These are phyloP conservation scores for Drosophila atroscutellata DNA, from an alignment of 2,888 invertebrate genomes.

Conservation along the genomic window DNA sequence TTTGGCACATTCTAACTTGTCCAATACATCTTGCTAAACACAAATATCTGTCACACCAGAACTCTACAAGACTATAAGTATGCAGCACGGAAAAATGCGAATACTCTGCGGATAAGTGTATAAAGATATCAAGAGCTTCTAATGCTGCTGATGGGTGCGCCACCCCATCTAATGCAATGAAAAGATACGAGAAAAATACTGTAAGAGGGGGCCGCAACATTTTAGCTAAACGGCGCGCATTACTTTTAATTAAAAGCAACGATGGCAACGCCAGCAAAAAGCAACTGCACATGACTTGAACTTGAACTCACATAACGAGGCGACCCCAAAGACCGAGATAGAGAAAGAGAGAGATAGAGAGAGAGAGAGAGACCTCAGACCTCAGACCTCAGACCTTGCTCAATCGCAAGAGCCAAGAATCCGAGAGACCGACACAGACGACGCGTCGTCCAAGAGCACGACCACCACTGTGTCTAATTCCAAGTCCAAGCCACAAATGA, in stretches of 20 bases:
- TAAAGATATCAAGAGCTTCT: constrained; percentile 40
- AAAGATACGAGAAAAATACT: constrained; percentile 21
- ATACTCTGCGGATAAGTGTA: neutral
- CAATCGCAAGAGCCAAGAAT: constrained; percentile 5
- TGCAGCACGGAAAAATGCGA: neutral
- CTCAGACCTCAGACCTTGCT: neutral
- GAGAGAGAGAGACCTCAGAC: neutral
- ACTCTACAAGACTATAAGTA: neutral
- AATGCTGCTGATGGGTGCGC: constrained; percentile 68
- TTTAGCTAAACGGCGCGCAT: constrained; percentile 74
- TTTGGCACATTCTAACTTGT: neutral
- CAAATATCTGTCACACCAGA: neutral
- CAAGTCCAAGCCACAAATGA: constrained; percentile 66
- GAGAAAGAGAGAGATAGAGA: neutral
- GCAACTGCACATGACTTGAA: constrained; percentile 72
- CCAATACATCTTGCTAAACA: neutral
- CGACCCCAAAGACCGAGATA: constrained; percentile 20
- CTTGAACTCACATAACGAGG: constrained; percentile 67
- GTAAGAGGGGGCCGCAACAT: constrained; percentile 30
- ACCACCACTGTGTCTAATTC: constrained; percentile 66
- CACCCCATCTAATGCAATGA: constrained; percentile 34
- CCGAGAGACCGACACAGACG: constrained; percentile 12
- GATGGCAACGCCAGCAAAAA: constrained; percentile 49
- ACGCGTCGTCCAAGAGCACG: constrained; percentile 31
- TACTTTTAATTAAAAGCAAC: constrained; percentile 79